phyloP scores from a whole-genome alignment of 2,797 vertebrate species.

The Austrolebias charrua region DNA sequence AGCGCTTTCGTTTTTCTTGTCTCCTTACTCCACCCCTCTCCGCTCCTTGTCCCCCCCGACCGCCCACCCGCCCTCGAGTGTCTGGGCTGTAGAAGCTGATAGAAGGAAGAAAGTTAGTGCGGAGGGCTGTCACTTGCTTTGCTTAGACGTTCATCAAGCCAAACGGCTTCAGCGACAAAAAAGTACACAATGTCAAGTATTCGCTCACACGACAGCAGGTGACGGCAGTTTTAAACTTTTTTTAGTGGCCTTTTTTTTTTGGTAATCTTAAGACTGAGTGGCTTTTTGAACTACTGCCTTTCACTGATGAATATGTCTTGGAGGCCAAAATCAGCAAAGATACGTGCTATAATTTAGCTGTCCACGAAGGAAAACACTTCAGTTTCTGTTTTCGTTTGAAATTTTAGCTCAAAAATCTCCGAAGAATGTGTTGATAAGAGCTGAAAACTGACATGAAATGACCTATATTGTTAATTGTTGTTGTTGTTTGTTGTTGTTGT shows the following conservation, averaged over 20 bases:
- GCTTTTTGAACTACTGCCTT: constrained; percentile 52
- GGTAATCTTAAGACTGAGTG: constrained; percentile 48
- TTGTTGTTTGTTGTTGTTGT: too few species aligned
- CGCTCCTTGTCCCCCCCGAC: background rate
- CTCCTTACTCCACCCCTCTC: constrained; percentile 19
- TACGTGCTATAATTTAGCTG: constrained; percentile 33
- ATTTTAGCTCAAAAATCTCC: constrained; percentile 22
- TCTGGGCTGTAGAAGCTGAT: constrained; percentile 35
- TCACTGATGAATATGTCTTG: constrained; percentile 28
- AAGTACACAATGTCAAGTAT: constrained; percentile 45
- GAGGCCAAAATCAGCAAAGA: constrained; percentile 42
- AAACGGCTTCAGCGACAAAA: constrained; percentile 38
- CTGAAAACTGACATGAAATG: constrained; percentile 12
- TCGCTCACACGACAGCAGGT: constrained; percentile 33
- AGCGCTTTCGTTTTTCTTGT: constrained; percentile 64
- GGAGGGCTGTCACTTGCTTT: constrained; percentile 44
- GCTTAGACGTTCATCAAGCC: constrained; percentile 53
- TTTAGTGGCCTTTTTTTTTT: too few species aligned
- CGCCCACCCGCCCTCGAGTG: constrained; percentile 25
- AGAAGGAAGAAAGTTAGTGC: constrained; percentile 39
- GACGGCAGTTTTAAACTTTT: constrained; percentile 29
- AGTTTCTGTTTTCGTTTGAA: constrained; percentile 44
- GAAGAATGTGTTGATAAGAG: constrained; percentile 26
- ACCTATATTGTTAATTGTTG: background rate
- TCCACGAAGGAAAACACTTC: constrained; percentile 39